phyloP scores from a whole-genome alignment of 1,140 invertebrate species.

The Zaprionus ornatus region DNA sequence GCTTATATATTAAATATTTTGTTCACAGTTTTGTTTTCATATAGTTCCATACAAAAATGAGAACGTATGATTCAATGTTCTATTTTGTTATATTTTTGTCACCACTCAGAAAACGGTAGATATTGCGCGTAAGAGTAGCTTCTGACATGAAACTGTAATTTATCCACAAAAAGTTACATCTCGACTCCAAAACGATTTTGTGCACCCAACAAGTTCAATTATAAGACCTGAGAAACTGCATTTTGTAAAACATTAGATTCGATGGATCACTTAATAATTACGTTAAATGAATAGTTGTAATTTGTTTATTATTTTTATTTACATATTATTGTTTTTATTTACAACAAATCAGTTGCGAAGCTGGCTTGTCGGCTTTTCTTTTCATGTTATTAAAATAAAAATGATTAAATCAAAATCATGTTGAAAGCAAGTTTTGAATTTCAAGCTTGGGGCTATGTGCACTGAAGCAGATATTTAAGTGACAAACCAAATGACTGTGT shows the following conservation, averaged over 20 bases:
- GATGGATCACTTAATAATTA: too few species aligned
- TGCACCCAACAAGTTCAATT: too few species aligned
- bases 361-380: constrained; percentile 33
- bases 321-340: not conserved
- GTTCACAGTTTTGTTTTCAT: too few species aligned
- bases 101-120: constrained; percentile 61
- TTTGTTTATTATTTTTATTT: not conserved
- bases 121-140: constrained; percentile 46
- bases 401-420: constrained; percentile 20
- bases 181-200: not conserved
- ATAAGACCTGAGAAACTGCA: too few species aligned
- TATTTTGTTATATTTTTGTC: constrained; percentile 22
- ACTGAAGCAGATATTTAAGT: constrained; percentile 61
- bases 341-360: constrained; percentile 3
- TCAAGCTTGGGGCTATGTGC: constrained; percentile 2
- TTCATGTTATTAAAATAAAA: constrained; percentile 38
- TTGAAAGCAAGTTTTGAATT: constrained; percentile 39
- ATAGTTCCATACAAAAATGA: too few species aligned
- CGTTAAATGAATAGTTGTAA: too few species aligned
- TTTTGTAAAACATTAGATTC: too few species aligned
- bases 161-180: not conserved
- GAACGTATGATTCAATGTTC: too few species aligned
- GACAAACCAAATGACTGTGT: constrained; percentile 33
- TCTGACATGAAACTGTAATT: constrained; percentile 51
- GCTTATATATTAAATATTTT: too few species aligned